Conservation (phyloP, 2,113 vertebrate species). For the Gallinago paraguaiae region DNA sequence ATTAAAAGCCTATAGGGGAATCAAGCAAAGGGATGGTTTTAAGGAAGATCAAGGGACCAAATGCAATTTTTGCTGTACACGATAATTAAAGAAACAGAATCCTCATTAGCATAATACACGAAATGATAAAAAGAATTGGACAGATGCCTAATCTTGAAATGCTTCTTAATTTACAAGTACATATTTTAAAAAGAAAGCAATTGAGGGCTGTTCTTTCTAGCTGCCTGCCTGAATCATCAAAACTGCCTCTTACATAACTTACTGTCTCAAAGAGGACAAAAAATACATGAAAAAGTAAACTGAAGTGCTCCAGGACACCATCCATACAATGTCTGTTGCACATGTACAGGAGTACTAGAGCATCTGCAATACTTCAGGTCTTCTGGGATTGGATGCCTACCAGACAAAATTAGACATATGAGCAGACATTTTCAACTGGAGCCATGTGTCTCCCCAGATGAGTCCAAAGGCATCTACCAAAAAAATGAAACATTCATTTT, state of each 20-base stretch:
- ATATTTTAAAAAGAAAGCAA: slow-evolving; percentile 12
- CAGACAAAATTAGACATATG: not conserved
- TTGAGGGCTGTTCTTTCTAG: slow-evolving; percentile 19
- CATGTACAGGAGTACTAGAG: not conserved
- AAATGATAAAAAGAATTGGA: slow-evolving; percentile 68
- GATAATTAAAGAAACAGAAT: slow-evolving; percentile 61
- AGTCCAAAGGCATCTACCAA: not conserved
- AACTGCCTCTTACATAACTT: slow-evolving; percentile 14
- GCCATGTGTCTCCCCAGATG: not conserved
- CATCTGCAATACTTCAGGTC: not conserved
- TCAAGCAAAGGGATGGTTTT: slow-evolving; percentile 30
- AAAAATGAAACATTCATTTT: not conserved
- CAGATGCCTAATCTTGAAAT: slow-evolving; percentile 64
- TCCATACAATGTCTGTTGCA: not conserved
- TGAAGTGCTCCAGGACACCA: not conserved
- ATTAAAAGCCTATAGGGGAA: slow-evolving; percentile 59
- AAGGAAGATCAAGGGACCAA: slow-evolving; percentile 62
- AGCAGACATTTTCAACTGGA: not conserved
- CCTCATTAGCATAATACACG: slow-evolving; percentile 58
- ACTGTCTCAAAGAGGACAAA: not conserved
- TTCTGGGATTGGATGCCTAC: not conserved
- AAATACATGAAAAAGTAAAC: not conserved
- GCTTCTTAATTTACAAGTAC: slow-evolving; percentile 56
- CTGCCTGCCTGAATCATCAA: not conserved
- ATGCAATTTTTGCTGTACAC: slow-evolving; percentile 51